Conservation (phyloP, 2,113 vertebrate genomes). For the Pseudonaja textilis region DNA sequence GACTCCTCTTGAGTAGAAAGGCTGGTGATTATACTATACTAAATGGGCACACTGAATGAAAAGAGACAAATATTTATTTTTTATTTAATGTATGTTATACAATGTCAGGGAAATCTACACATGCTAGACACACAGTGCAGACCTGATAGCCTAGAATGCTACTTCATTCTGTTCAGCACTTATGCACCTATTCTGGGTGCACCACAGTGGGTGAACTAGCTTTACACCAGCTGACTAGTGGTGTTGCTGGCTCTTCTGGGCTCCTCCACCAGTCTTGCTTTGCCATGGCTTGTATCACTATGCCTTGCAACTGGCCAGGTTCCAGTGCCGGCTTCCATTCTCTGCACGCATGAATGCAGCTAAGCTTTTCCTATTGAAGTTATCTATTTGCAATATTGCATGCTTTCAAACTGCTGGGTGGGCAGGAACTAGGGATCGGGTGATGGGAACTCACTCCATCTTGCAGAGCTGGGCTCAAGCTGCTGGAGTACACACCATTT, state of each 20-base stretch:
- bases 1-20: neutral
- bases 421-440: neutral
- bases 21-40: neutral
- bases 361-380: neutral
- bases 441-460: neutral
- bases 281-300: neutral
- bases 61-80: neutral
- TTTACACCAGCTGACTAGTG: neutral
- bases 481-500: neutral
- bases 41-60: neutral
- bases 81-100: neutral
- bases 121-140: neutral
- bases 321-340: neutral
- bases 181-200: neutral
- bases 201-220: neutral
- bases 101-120: neutral
- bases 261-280: neutral
- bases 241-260: neutral
- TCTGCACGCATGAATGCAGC: neutral
- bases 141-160: neutral
- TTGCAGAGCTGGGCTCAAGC: neutral
- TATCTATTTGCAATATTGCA: neutral
- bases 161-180: neutral
- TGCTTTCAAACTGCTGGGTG: neutral
- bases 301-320: neutral